Evolutionary conservation across 2,113 vertebrate species (phyloP).

Genomic region (Pitta sordida): DNA sequence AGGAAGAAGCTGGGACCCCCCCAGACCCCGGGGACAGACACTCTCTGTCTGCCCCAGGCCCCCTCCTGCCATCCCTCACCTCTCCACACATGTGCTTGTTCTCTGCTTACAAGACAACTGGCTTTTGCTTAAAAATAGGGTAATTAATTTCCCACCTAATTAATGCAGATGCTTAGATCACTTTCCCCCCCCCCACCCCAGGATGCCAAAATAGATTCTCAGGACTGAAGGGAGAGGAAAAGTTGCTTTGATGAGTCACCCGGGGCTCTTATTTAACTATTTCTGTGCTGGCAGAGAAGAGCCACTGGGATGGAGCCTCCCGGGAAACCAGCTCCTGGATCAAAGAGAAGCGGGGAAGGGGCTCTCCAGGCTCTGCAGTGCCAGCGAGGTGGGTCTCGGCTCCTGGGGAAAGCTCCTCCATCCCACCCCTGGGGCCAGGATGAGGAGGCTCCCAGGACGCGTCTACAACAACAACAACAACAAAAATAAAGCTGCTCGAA

Average conservation of each 20-base stretch:
- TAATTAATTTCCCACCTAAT: slow-evolving; percentile 66
- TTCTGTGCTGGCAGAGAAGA: slow-evolving; percentile 12
- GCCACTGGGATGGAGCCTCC: background rate
- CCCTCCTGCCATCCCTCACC: background rate
- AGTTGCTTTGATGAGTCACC: slow-evolving; percentile 55
- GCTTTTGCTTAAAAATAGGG: slow-evolving; percentile 44
- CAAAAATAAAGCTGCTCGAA: slow-evolving; percentile 41
- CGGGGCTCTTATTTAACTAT: slow-evolving; percentile 28
- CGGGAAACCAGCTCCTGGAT: background rate
- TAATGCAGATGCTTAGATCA: slow-evolving; percentile 50
- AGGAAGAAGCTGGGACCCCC: background rate
- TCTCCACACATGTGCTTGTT: background rate
- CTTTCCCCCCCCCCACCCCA: background rate
- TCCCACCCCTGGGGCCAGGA: background rate
- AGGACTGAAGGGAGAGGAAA: slow-evolving; percentile 44
- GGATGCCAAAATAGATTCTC: slow-evolving; percentile 53
- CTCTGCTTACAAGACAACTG: slow-evolving; percentile 9
- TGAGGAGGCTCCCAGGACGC: background rate
- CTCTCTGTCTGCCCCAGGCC: background rate
- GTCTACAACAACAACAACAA: background rate
- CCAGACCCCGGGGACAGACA: background rate
- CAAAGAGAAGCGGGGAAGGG: background rate
- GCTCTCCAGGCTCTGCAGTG: background rate
- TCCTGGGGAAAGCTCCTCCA: background rate
- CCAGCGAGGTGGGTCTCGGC: background rate